Evolutionary conservation across 2,888 invertebrate species (phyloP), one percentile per base, ranked within the genome.

Genomic region (Tridacna crocea): DNA sequence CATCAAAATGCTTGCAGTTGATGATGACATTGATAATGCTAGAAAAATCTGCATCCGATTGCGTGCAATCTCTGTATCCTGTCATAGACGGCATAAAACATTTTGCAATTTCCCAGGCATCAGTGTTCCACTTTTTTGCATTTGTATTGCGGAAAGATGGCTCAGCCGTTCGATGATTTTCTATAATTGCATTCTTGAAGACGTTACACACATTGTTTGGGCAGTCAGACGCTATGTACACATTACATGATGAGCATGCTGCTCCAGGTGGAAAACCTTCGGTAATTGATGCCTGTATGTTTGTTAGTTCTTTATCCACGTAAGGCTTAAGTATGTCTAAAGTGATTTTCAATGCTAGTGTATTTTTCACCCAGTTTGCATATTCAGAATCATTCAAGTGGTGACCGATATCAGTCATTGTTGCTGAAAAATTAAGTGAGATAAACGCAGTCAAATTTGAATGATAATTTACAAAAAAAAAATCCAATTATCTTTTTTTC

Each of bases 361-460:
- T 36, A 46, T 46, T 66, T 46, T 66, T 46, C 3, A 66, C 46
- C 66, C 66, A 66, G 46, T 66, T 66, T 12, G 66, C 47, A 46
- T 66, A 66, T 10, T 19, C 17, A 1, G 66, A 19, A 46, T 66
- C 47, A 10, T 19, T 0, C 11, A 66, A n/a, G 17, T 46, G 66
- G 0, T 17, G 12, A n/a, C 46, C 66, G 4, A 66, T 13, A 0
- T 10, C 11, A 36, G 8, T 46, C 66, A 66, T 66, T 55, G 55
- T 36, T 8, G 36, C 36, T 36, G 36, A 36, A 36, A 36, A 4
- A 36, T 2, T 36, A 36, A 36, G 36, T 36, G 3, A 36, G 36
- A 36, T 4, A 4, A 36, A 36, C 8, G 36, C 36, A 4, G 36
- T 36, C 36, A 36, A 36, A 4, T 4, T 36, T 36, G 36, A 36